Base-by-base conservation (phyloP, 1,140 invertebrate species). In the Branchinecta lindahli region DNA sequence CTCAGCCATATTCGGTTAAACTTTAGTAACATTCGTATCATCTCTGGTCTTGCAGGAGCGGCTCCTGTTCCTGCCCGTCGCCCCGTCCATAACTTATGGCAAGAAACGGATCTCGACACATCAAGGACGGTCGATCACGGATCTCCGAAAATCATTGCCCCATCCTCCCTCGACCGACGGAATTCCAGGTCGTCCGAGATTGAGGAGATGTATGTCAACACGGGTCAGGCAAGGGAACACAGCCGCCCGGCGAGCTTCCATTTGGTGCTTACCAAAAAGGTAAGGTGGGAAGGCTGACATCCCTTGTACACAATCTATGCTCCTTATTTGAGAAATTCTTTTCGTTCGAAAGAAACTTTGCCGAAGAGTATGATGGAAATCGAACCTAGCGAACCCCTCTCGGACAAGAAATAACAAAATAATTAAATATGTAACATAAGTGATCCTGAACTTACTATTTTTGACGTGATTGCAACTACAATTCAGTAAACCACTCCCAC, bases 41-140 rank as follows among this genome's bases (percentile, higher is more conserved):
- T 33, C 33, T 33, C 68, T 69, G 46, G 2, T 69, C 44, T 69
- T 67, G 8, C n/a, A 72, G 76, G 77, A 46, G 77, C 77, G 61
- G 76, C 75, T n/a, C 73, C 80, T 47, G 73, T 79, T 18, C 75
- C 77, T 21, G 72, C 76, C 8, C 76, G 73, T 45, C 74, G 77
- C 68, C 71, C 75, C 80, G 44, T 83, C 47, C 73, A 75, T 8
- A 76, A 72, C 52, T 80, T 85, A 10, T 94, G 92, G 88, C 80
- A 89, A n/a, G 91, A 94, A 79, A 94, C 91, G 0, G 92, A 95
- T 80, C 77, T 95, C 45, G 92, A 94, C 77, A 86, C 87, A 0
- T 86, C 88, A 70, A 82, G 85, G 69, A 86, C 84, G 0, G 78
- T 83, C 21, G 86, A 88, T 74, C 83, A 85, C 72, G 84, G 84